phyloP scores from a whole-genome alignment of 2,888 invertebrate species.

The Pachliopta kotzebuea region DNA sequence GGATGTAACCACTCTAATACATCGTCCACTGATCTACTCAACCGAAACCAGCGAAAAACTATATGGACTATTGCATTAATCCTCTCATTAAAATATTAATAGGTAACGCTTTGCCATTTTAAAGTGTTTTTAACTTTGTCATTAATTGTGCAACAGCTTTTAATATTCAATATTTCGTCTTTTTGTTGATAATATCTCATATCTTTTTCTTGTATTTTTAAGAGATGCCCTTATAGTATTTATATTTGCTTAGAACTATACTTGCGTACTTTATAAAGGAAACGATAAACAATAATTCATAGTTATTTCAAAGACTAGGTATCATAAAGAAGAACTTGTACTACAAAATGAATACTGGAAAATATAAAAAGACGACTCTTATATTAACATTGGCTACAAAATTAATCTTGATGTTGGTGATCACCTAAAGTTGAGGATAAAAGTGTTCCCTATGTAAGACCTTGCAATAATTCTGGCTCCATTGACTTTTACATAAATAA shows the following conservation, averaged over 20 bases:
- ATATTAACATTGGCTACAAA: too few species aligned
- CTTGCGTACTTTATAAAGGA: too few species aligned
- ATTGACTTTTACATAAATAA: too few species aligned
- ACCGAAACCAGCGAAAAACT: slow-evolving; percentile 4
- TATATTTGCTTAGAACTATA: background rate
- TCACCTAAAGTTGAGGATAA: too few species aligned
- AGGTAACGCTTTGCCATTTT: background rate
- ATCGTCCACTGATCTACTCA: slow-evolving; percentile 18
- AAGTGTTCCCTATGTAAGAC: too few species aligned
- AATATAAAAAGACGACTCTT: too few species aligned
- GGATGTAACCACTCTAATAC: slow-evolving; percentile 38
- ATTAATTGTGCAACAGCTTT: background rate
- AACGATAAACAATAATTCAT: too few species aligned
- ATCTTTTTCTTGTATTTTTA: background rate
- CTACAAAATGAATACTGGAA: too few species aligned
- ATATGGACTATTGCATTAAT: slow-evolving; percentile 11
- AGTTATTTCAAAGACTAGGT: too few species aligned
- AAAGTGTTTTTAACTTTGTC: background rate
- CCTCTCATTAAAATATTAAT: slow-evolving; percentile 6
- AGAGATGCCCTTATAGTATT: background rate
- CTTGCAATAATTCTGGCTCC: too few species aligned
- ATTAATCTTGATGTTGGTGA: too few species aligned
- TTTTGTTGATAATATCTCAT: background rate
- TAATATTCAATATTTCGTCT: background rate
- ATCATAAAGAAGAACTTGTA: too few species aligned